Conservation (phyloP, 2,888 invertebrate species). For the Sipha maydis region DNA sequence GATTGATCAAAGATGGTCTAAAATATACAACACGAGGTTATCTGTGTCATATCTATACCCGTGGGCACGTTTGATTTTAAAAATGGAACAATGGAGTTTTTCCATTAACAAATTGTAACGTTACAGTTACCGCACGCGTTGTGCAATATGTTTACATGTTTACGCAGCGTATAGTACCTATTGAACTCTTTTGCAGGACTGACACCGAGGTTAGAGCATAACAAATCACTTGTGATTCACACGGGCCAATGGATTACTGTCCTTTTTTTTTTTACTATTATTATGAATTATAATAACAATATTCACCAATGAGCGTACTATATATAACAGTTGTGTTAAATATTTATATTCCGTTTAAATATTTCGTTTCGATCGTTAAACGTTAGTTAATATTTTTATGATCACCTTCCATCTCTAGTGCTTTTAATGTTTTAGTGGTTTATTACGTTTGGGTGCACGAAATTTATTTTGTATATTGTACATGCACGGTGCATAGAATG, state of each 20-base stretch:
- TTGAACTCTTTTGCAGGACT: neutral
- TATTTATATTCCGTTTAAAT: no score
- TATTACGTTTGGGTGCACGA: no score
- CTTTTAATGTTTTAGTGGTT: no score
- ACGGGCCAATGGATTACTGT: neutral
- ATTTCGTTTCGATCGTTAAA: no score
- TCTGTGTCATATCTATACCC: neutral
- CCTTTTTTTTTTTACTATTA: no score
- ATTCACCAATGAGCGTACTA: no score
- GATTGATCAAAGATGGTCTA: neutral
- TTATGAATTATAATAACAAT: neutral
- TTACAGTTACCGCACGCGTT: neutral
- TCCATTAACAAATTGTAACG: neutral
- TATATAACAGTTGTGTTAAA: no score
- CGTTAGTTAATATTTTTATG: no score
- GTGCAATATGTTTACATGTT: neutral
- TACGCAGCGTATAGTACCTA: neutral
- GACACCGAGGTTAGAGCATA: neutral
- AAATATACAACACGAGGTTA: slow-evolving; percentile 4
- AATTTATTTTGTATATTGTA: no score
- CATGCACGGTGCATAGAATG: no score
- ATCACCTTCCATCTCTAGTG: no score
- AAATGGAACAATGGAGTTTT: slow-evolving; percentile 9
- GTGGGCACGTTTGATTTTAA: neutral
- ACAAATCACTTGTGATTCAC: neutral